Percentiles rank a stretch among this genome's conserved stretches.
These are phyloP conservation scores for Chondrilla cf. caribensis DNA, from an alignment of 37 sponge, comb jelly and placozoan genomes.

Conservation along the genomic window DNA sequence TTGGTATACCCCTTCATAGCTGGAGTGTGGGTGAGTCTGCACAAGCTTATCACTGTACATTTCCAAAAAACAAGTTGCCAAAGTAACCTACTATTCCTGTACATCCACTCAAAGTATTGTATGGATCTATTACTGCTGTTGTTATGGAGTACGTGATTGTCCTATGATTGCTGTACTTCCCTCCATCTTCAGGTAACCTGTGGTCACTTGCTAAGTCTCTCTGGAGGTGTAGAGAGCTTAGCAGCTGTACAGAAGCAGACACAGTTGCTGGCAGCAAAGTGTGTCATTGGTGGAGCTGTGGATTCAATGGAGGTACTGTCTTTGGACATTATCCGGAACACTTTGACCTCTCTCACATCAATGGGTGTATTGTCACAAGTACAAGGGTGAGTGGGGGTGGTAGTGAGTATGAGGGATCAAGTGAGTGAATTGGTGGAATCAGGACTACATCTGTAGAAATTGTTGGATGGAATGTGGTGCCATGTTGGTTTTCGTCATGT, in stretches of 20 bases:
- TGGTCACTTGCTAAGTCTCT: constrained; percentile 48
- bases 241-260: constrained; percentile 33
- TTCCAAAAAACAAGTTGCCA: too few relatives aligned
- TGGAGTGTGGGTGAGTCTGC: constrained; percentile 56
- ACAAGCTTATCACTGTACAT: too few relatives aligned
- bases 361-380: constrained; percentile 49
- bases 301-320: constrained; percentile 45
- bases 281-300: constrained; percentile 41
- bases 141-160: too few relatives aligned
- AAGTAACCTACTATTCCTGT: too few relatives aligned
- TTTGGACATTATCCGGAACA: constrained; percentile 62
- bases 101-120: too few relatives aligned
- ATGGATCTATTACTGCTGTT: too few relatives aligned
- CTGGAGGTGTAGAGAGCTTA: constrained; percentile 64
- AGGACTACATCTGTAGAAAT: not conserved
- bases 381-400: constrained; percentile 13
- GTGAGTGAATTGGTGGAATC: not conserved
- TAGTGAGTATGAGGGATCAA: not conserved
- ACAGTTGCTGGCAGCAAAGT: constrained; percentile 59
- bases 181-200: constrained; percentile 43
- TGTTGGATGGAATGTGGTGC: too few relatives aligned
- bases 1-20: constrained; percentile 52
- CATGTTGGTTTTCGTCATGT: too few relatives aligned
- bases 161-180: too few relatives aligned
- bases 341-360: constrained; percentile 59